Evolutionary conservation across 1,140 invertebrate species (phyloP).

Genomic region (Anoplophora glabripennis): DNA sequence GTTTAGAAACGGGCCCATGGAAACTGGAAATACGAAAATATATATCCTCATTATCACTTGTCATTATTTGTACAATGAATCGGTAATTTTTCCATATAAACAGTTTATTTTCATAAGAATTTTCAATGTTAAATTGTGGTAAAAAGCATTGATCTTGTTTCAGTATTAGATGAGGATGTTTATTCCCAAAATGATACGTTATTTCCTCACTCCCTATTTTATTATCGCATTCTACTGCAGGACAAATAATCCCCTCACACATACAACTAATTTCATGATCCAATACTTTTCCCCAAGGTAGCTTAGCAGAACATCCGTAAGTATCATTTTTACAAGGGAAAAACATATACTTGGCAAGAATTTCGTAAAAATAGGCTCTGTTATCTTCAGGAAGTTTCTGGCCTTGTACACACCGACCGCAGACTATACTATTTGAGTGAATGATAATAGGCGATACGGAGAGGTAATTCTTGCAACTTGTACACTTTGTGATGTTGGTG

Average conservation of each 20-base stretch:
- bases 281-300: background rate
- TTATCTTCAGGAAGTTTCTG: background rate
- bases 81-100: background rate
- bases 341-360: background rate
- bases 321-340: constrained; percentile 3
- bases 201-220: background rate
- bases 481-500: background rate
- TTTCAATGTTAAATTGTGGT: background rate
- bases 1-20: too few species aligned
- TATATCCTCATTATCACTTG: too few species aligned
- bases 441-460: constrained; percentile 1
- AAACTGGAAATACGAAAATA: background rate
- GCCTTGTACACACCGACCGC: background rate
- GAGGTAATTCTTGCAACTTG: constrained; percentile 3
- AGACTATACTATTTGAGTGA: background rate
- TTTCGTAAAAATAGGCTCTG: constrained; percentile 1
- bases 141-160: background rate
- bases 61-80: background rate
- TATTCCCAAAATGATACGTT: background rate
- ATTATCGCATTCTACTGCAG: background rate
- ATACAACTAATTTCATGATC: constrained; percentile 3
- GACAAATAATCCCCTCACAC: background rate
- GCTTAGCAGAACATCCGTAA: background rate
- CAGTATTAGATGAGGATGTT: background rate
- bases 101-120: background rate